Evolutionary conservation across 2,797 vertebrate genomes (phyloP), one percentile per base, ranked within the genome.

Genomic region (Microcaecilia unicolor): DNA sequence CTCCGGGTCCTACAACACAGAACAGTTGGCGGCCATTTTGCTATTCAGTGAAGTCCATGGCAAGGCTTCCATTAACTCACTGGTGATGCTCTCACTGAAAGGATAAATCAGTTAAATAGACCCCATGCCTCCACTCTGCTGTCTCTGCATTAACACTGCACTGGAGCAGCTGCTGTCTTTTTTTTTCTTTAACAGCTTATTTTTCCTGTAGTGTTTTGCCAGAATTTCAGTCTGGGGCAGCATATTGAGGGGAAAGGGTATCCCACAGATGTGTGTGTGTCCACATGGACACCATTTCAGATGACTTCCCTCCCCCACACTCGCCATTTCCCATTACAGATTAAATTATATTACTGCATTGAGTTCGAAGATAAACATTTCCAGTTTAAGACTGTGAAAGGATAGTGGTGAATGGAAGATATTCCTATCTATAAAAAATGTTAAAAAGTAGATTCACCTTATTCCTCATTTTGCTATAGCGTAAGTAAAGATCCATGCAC

Each of bases 151-250:
- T 23, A 41, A 30, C 37, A 31, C 1, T 0, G 42, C 37, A 6
- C 7, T 11, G 5, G 29, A 15, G 38, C 54, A 55, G 58, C 55
- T 61, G 49, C 53, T 60, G 5, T 34, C 42, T 48, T 45, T 51
- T 42, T 37, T 17, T 9, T 32, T 3, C 12, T 25, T 19, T 44
- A 65, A 52, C 25, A 49, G 31, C 14, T 17, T 26, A 31, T 4
- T 45, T 39, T 27, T 37, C 23, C 18, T 0, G 0, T 42, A 22
- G 39, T 55, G 45, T 31, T 41, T 51, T 38, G 33, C 48, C 54
- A 67, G 53, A 61, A 60, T 66, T 64, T 61, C 36, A 75, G 79
- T 65, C 48, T 67, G 63, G 72, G 67, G 32, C 65, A 74, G 34
- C 64, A 42, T 72, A 47, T 56, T 60, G 52, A 69, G 64, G 59